Base-by-base conservation (phyloP, 1,140 invertebrate species). In the Ceratosolen fusciceps region DNA sequence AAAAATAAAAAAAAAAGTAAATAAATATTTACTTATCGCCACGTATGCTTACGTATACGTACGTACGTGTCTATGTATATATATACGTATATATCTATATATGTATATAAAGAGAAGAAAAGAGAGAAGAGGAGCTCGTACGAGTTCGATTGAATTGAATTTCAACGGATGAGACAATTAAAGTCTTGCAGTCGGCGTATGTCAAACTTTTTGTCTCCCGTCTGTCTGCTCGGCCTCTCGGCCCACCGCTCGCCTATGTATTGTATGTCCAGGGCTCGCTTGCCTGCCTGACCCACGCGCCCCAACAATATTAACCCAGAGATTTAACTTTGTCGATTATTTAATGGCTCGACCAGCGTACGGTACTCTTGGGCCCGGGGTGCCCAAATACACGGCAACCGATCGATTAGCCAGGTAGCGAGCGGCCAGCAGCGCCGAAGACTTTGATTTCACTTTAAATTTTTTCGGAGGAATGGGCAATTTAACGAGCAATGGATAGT, bases 331-430 rank as follows among this genome's bases (percentile, higher is more conserved):
- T n/a, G 0, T 68, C 37, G 31, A 39, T 68, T 68, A 47, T 47
- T 68, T 47, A 47, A 68, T 47, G 47, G 9, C 8, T 47, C 4
- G n/a, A 52, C 39, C 5, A 12, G 5, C 12, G 12, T 5, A 3
- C 29, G 24, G 24, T 47, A 68, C 67, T 67, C 39, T 24, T 68
- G 31, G 7, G 70, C 71, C 2, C n/a, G n/a, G n/a, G 24, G 16
- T 43, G 12, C 5, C 52, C 37, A 37, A 72, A 29, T 54, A 21
- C 52, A 24, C 26, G 56, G 12, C 62, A 74, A 74, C 62, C 62
- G 73, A 62, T 43, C 39, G 8, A 21, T 43, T n/a, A n/a, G n/a
- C n/a, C n/a, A n/a, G n/a, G n/a, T n/a, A n/a, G n/a, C n/a, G n/a
- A n/a, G n/a, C n/a, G n/a, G n/a, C n/a, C n/a, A n/a, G n/a, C n/a